Evolutionary conservation across 2,888 invertebrate genomes (phyloP), one percentile per base, ranked within the genome.

Genomic region (Epirrita christyi): DNA sequence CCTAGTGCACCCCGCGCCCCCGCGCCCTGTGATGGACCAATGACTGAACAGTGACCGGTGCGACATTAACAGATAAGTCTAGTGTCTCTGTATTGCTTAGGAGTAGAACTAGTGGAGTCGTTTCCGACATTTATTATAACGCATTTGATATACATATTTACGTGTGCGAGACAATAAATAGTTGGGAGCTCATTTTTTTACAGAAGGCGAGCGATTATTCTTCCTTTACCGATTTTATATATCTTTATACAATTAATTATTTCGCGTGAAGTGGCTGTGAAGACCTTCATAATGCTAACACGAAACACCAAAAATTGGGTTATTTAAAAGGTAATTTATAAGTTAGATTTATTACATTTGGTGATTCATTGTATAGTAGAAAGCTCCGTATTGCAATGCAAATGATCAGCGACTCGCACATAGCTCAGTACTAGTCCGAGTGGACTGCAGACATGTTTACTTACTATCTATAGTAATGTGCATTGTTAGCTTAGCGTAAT

Each of bases 151-250:
- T 63, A 59, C 46, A 61, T 62, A 21, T 59, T 60, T 79, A 72
- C 85, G 83, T 80, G 89, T 88, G 89, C 88, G 91, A 89, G 91
- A 91, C 91, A 89, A 90, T 91, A 90, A 78, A 85, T 73, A 73
- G 70, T 80, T 78, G 73, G 83, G 81, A 85, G 85, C 80, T 80
- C 77, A 76, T 77, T 74, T 73, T n/a, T 73, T 72, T 75, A 72
- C 68, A 68, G 61, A 66, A 64, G 62, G 69, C 63, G 70, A 68
- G 66, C 68, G 67, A 65, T 75, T 73, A 69, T 41, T 70, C 71
- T 78, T 75, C 63, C 71, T 72, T 76, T 76, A 73, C 75, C 63
- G 68, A 70, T 72, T 75, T 74, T 72, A 71, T 77, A 72, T 73
- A 71, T 52, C 53, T 50, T 47, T 59, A 50, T 59, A 59, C 54